Evolutionary conservation across 2,113 vertebrate species (phyloP).

Genomic region (Mola mola): DNA sequence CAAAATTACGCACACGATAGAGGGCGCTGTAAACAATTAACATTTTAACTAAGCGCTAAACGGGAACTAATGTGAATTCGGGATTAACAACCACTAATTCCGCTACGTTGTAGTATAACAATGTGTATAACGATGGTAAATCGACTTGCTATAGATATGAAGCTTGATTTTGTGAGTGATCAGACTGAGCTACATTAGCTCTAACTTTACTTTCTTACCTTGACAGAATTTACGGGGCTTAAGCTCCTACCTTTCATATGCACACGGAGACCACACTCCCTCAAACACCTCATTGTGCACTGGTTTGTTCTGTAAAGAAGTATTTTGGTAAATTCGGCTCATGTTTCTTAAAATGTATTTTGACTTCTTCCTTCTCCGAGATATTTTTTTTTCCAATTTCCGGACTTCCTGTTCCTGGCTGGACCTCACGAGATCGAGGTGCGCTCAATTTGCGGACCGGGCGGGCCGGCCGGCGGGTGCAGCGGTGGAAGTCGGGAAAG

Average conservation of each 20-base stretch:
- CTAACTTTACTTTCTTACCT: no score
- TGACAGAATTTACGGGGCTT: no score
- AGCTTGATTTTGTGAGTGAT: no score
- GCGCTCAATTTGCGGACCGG: constrained; percentile 30
- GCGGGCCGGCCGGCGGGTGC: background rate
- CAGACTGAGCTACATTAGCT: no score
- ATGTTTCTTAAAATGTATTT: constrained; percentile 47
- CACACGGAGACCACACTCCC: constrained; percentile 75
- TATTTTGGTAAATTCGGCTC: constrained; percentile 87
- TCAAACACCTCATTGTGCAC: constrained; percentile 79
- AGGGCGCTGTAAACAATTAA: background rate
- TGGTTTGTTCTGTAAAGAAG: constrained; percentile 82
- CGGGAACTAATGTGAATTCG: background rate
- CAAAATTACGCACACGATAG: background rate
- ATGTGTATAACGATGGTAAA: no score
- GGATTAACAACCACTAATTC: background rate
- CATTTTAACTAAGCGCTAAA: background rate
- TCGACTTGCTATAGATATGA: no score
- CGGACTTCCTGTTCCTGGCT: constrained; percentile 59
- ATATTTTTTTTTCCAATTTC: constrained; percentile 11
- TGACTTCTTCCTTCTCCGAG: background rate
- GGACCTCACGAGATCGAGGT: background rate
- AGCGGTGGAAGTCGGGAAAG: background rate
- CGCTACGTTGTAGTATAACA: no score
- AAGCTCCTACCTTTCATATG: constrained; percentile 79